phyloP scores from a whole-genome alignment of 2,888 invertebrate species.

The Euplagia quadripunctaria region DNA sequence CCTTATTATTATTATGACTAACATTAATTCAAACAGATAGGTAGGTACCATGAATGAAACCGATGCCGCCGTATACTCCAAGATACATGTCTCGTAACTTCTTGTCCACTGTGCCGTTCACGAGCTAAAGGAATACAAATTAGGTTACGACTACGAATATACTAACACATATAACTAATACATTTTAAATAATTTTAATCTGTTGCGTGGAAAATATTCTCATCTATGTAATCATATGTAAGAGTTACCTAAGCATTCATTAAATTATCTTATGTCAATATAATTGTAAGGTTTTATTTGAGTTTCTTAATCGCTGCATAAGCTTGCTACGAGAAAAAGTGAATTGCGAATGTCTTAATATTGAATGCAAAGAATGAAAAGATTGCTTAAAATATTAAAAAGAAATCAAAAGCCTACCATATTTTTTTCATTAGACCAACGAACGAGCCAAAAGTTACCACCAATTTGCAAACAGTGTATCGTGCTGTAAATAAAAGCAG shows the following conservation, averaged over 20 bases:
- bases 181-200: background rate
- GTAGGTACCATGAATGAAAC: constrained; percentile 94
- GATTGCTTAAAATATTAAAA: too few species aligned
- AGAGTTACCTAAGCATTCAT: too few species aligned
- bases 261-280: too few species aligned
- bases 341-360: too few species aligned
- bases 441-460: constrained; percentile 94
- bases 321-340: too few species aligned
- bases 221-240: background rate
- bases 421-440: constrained; percentile 91
- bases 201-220: background rate
- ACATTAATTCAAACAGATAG: background rate
- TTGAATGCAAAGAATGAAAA: too few species aligned
- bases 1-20: background rate
- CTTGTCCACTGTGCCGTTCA: constrained; percentile 87
- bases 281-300: too few species aligned
- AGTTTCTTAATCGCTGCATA: too few species aligned
- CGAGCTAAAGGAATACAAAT: constrained; percentile 57
- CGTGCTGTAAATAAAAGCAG: constrained; percentile 92
- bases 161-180: too few species aligned
- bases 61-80: constrained; percentile 95
- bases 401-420: constrained; percentile 63
- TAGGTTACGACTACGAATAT: background rate
- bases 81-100: constrained; percentile 92
- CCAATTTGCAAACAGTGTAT: constrained; percentile 95